Evolutionary conservation across 2,888 invertebrate genomes (phyloP).

Genomic region (Digitonthophagus gazella): DNA sequence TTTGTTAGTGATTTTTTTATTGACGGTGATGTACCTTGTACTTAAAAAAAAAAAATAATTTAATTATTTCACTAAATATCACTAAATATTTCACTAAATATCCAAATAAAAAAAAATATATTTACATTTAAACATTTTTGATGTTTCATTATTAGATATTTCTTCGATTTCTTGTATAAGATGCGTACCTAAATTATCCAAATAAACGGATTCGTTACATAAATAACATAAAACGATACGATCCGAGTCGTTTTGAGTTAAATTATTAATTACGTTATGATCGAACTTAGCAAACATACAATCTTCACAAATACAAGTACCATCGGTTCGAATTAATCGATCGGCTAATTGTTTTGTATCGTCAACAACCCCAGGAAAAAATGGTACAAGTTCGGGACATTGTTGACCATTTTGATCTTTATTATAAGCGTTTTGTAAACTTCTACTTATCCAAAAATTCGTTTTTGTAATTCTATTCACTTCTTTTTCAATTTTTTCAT

Average conservation of each 20-base stretch:
- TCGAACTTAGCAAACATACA: slow-evolving; percentile 45
- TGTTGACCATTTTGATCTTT: slow-evolving; percentile 34
- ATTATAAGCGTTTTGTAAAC: background rate
- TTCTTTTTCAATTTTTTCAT: slow-evolving; percentile 28
- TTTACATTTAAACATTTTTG: slow-evolving; percentile 27
- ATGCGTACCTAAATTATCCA: slow-evolving; percentile 31
- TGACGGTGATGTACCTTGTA: slow-evolving; percentile 24
- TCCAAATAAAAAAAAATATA: no score
- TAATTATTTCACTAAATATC: background rate
- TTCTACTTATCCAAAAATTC: slow-evolving; percentile 43
- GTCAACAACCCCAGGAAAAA: slow-evolving; percentile 42
- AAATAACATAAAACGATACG: slow-evolving; percentile 33
- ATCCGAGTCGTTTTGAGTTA: slow-evolving; percentile 30
- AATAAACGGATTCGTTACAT: slow-evolving; percentile 31
- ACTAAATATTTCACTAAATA: no score
- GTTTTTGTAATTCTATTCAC: slow-evolving; percentile 44
- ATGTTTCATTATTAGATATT: slow-evolving; percentile 23
- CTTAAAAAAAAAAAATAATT: slow-evolving; percentile 12
- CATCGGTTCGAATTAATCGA: slow-evolving; percentile 42
- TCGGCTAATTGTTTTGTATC: slow-evolving; percentile 42
- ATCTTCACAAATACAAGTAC: slow-evolving; percentile 47
- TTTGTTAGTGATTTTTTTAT: slow-evolving; percentile 25
- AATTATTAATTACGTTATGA: slow-evolving; percentile 30
- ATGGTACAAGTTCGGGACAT: slow-evolving; percentile 41
- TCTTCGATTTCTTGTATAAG: slow-evolving; percentile 32